A percentile compares a stretch with the other conserved stretches of the same genome.
phyloP scores from a whole-genome alignment of 2,797 vertebrate species.

The Bucorvus abyssinicus region DNA sequence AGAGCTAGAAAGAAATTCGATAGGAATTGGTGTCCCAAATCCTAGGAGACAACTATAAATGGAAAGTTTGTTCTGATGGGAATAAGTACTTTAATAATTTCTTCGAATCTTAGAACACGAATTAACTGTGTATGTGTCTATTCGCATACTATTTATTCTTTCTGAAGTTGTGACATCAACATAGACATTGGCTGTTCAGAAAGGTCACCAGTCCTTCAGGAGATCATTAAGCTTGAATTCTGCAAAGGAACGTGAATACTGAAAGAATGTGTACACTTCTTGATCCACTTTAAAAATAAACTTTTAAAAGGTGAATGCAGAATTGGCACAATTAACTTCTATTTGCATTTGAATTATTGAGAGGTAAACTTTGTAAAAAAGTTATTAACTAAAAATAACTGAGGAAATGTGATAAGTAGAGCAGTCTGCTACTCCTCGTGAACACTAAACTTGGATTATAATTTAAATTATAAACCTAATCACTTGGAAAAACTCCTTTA shows the following conservation, averaged over 20 bases:
- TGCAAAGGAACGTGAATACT: neutral
- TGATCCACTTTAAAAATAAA: neutral
- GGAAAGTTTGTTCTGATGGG: neutral
- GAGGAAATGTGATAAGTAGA: neutral
- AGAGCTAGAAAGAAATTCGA: neutral
- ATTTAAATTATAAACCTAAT: neutral
- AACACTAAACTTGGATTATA: neutral
- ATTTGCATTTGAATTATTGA: neutral
- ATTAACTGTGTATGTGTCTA: neutral
- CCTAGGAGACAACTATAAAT: neutral
- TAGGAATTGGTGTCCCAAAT: neutral
- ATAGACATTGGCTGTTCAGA: neutral
- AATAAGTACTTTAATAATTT: neutral
- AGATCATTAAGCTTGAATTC: slow-evolving; percentile 15
- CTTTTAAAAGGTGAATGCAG: neutral
- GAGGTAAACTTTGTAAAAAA: neutral
- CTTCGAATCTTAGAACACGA: neutral
- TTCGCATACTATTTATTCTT: neutral
- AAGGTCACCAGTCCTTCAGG: neutral
- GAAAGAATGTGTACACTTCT: neutral
- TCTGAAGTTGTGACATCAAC: slow-evolving; percentile 25
- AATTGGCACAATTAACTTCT: neutral
- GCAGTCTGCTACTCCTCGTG: neutral
- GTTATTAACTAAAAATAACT: neutral
- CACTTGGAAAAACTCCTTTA: neutral